Conservation (phyloP, 2,888 invertebrate genomes). For the Ophioninae sp. region DNA sequence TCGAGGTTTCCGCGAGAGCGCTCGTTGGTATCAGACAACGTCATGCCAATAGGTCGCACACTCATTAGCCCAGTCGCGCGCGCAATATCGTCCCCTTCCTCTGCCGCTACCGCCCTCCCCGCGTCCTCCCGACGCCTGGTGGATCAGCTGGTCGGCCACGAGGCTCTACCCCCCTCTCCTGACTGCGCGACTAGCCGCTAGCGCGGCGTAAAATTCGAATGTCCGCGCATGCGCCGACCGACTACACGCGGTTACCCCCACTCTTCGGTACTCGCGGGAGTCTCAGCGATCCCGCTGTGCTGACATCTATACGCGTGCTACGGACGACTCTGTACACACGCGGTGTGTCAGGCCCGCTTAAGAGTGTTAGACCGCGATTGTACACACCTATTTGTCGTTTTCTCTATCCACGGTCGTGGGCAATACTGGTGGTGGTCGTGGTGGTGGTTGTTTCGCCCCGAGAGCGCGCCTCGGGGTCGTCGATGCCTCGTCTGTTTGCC, state of each 20-base stretch:
- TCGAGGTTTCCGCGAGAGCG: conserved; percentile 50
- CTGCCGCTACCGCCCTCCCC: neutral
- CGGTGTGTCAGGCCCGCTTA: no score
- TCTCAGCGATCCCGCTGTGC: conserved; percentile 28
- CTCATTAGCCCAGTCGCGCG: conserved; percentile 80
- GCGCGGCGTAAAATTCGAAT: conserved; percentile 43
- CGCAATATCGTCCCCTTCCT: conserved; percentile 68
- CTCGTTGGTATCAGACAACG: conserved; percentile 62
- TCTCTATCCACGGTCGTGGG: conserved; percentile 35
- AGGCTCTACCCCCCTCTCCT: conserved; percentile 70
- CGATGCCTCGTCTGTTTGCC: conserved; percentile 22
- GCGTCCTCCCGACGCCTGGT: conserved; percentile 83
- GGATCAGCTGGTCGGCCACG: conserved; percentile 83
- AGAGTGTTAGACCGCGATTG: no score
- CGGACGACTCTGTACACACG: neutral
- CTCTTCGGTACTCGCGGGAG: conserved; percentile 17
- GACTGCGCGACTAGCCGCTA: conserved; percentile 62
- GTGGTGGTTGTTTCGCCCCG: conserved; percentile 5
- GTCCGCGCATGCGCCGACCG: conserved; percentile 57
- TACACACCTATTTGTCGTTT: conserved; percentile 59
- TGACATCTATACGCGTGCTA: conserved; percentile 36
- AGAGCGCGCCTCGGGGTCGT: conserved; percentile 25
- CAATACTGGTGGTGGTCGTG: no score
- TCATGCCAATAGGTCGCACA: conserved; percentile 79
- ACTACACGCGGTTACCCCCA: conserved; percentile 62